A percentile compares a stretch with the other conserved stretches of the same genome.
phyloP scores from a whole-genome alignment of 2,888 invertebrate species.

The Deilephila elpenor region DNA sequence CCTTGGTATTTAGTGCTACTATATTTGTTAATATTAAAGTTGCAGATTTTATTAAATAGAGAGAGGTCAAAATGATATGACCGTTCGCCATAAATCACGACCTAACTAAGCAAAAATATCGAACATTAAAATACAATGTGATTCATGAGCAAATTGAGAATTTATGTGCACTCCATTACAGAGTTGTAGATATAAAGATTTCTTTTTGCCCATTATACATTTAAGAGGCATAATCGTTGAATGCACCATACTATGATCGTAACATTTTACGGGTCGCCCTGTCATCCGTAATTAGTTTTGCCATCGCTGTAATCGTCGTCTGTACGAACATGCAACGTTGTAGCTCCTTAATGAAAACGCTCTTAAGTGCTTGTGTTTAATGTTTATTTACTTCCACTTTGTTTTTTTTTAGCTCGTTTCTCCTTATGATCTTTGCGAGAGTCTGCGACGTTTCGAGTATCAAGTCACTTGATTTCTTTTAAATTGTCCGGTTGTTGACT shows the following conservation, averaged over 20 bases:
- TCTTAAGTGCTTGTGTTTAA: conserved; percentile 77
- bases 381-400: conserved; percentile 78
- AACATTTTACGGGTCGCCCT: conserved; percentile 57
- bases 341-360: conserved; percentile 78
- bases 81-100: background rate
- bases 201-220: conserved; percentile 11
- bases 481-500: conserved; percentile 50
- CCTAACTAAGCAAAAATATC: background rate
- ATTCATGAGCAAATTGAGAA: background rate
- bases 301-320: conserved; percentile 69
- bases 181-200: conserved; percentile 13
- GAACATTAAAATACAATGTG: background rate
- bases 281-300: conserved; percentile 79
- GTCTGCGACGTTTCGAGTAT: conserved; percentile 40
- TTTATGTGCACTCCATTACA: background rate
- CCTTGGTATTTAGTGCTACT: no score
- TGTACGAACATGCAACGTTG: conserved; percentile 78
- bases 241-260: conserved; percentile 46
- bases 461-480: conserved; percentile 62
- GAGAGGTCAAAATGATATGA: background rate
- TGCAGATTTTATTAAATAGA: no score
- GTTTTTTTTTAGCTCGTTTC: conserved; percentile 71
- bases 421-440: conserved; percentile 43
- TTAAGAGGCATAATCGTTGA: conserved; percentile 34
- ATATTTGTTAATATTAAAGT: no score